A percentile compares a stretch with the other conserved stretches of the same genome.
These are phyloP conservation scores for Aleiodes alternator DNA, from an alignment of 2,888 invertebrate genomes.

Conservation along the genomic window DNA sequence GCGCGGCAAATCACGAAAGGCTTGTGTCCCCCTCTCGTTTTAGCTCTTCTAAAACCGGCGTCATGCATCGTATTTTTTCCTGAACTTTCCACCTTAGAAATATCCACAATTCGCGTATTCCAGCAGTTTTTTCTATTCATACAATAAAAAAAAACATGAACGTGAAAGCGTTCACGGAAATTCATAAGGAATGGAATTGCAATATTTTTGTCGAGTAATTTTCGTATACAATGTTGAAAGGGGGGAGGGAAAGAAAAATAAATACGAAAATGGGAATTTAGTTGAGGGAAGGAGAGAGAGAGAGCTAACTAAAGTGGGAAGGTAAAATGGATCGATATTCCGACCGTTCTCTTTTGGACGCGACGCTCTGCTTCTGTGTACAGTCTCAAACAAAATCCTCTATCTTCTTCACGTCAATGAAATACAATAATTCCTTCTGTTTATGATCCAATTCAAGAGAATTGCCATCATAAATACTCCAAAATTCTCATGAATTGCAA, in stretches of 20 bases:
- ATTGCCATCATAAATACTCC: no score
- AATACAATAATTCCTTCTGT: conserved; percentile 14
- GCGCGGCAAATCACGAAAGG: conserved; percentile 40
- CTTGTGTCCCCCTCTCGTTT: conserved; percentile 8
- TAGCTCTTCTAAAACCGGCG: conserved; percentile 17
- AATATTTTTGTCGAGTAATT: neutral
- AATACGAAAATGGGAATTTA: conserved; percentile 22
- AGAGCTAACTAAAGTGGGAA: conserved; percentile 47
- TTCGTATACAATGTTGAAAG: conserved; percentile 31
- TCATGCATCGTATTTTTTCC: conserved; percentile 42
- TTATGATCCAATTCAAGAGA: neutral
- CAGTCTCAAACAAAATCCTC: conserved; percentile 55
- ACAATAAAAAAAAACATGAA: neutral
- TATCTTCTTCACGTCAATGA: conserved; percentile 11
- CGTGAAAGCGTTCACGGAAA: neutral
- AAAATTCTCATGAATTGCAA: no score
- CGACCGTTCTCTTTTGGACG: conserved; percentile 57
- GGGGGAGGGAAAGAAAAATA: conserved; percentile 49
- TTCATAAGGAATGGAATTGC: neutral
- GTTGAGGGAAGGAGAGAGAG: neutral
- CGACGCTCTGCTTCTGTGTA: conserved; percentile 51
- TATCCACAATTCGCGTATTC: neutral
- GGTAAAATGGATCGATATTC: conserved; percentile 58
- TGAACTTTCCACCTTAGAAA: neutral
- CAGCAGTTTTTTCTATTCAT: neutral